Evolutionary conservation across 2,888 invertebrate genomes (phyloP).

Genomic region (Limnephilus auricula): DNA sequence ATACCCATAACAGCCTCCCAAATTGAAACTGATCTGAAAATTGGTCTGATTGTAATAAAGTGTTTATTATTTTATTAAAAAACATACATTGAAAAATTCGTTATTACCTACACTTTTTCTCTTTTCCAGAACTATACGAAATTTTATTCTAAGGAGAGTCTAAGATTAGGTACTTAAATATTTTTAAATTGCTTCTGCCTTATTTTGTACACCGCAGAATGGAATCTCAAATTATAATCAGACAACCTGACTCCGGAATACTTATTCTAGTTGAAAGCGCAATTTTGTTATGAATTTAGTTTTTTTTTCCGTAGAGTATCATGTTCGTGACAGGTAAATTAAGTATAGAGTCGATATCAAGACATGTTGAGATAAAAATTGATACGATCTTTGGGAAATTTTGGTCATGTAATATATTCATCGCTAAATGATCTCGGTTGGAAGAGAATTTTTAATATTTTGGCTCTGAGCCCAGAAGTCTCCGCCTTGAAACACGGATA

Average conservation of each 20-base stretch:
- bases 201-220: not conserved
- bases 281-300: not conserved
- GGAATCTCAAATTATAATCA: not conserved
- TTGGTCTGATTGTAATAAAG: no score
- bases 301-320: not conserved
- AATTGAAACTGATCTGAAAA: no score
- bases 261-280: not conserved
- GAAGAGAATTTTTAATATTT: not conserved
- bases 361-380: not conserved
- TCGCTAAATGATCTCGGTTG: not conserved
- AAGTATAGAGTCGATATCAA: not conserved
- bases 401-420: not conserved
- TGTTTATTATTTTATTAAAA: no score
- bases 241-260: not conserved
- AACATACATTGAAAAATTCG: no score
- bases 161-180: no score
- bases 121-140: no score
- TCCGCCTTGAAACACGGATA: not conserved
- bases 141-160: no score
- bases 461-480: not conserved
- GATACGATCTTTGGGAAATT: not conserved
- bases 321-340: slow-evolving; percentile 2
- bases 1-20: no score
- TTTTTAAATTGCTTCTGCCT: not conserved
- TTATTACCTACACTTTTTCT: no score